Percentiles rank a stretch among this genome's conserved stretches.
Evolutionary conservation across 2,888 invertebrate genomes (phyloP).

Genomic region (Eilema griseolum): DNA sequence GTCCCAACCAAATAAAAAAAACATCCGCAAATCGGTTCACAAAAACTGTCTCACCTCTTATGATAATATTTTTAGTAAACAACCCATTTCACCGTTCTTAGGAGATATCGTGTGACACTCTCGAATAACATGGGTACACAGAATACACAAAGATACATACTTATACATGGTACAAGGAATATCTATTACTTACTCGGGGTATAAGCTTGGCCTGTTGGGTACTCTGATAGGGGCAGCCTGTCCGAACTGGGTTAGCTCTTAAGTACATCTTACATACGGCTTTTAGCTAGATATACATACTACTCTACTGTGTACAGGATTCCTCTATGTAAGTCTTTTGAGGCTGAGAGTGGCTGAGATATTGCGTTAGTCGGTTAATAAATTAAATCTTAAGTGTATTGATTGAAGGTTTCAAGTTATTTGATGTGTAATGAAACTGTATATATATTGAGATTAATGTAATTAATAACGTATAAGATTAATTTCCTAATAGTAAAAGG

Average conservation of each 20-base stretch:
- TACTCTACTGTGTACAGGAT: conserved; percentile 31
- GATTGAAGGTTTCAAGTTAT: conserved; percentile 2
- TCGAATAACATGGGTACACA: conserved; percentile 22
- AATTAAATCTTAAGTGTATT: neutral
- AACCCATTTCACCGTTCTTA: conserved; percentile 54
- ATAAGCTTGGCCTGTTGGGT: conserved; percentile 53
- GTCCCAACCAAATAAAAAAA: conserved; percentile 9
- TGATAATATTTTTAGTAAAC: conserved; percentile 42
- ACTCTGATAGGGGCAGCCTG: conserved; percentile 60
- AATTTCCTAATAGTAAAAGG: neutral
- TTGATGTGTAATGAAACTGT: neutral
- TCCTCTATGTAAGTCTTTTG: conserved; percentile 23
- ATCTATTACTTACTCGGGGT: conserved; percentile 46
- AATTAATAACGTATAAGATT: neutral
- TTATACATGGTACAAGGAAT: conserved; percentile 41
- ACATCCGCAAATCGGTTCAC: conserved; percentile 25
- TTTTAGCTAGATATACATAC: conserved; percentile 51
- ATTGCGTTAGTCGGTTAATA: neutral
- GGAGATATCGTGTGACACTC: conserved; percentile 56
- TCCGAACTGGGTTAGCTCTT: conserved; percentile 63
- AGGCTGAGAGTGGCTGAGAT: conserved; percentile 17
- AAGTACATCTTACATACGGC: conserved; percentile 67
- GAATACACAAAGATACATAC: conserved; percentile 25
- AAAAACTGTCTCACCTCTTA: conserved; percentile 28
- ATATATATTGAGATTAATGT: neutral